Base-by-base conservation (phyloP, 2,888 invertebrate species). In the Agonopterix arenella region DNA sequence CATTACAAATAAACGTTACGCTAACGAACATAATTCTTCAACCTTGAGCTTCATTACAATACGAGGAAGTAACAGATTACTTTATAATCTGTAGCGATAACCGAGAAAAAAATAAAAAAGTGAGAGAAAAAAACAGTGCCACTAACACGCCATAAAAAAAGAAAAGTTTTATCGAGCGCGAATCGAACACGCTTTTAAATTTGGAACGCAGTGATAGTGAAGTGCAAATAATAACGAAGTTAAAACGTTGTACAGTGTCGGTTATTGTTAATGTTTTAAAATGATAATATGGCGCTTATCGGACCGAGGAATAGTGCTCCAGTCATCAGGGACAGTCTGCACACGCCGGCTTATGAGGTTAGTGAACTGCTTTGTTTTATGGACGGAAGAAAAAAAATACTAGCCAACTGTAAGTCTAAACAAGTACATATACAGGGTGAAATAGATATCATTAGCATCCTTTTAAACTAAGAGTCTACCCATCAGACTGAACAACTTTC, bases 341-440 rank as follows among this genome's bases (percentile, higher is more conserved):
- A 91, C 64, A 83, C 91, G 61, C 93, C 93, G 63, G 92, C 93
- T 44, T 93, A 93, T 66, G 91, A 93, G 90, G 93, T 93, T 76
- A 84, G 90, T 69, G 43, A 51, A 40, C 28, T 28, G 5, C 28
- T 5, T 28, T 28, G 28, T 28, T 28, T 28, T 28, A 28, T 28
- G 28, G 28, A 28, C 28, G 28, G 5, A 7, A 28, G 7, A 5
- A 28, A 28, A 18, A 28, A 28, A 28, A 18, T 4, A 18, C 18
- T 18, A 18, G 18, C 28, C 28, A 28, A 28, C 5, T 5, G 5
- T 28, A 4, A 4, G 28, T 18, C 18, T 18, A 2, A 18, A 18
- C 13, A 13, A 13, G 13, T 2, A 13, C 2, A 13, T 13, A 13
- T 13, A 2, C 13, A 13, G 2, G 13, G 13, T 13, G 13, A n/a